Conservation (phyloP, 2,888 invertebrate genomes). For the Heliconius hortense region DNA sequence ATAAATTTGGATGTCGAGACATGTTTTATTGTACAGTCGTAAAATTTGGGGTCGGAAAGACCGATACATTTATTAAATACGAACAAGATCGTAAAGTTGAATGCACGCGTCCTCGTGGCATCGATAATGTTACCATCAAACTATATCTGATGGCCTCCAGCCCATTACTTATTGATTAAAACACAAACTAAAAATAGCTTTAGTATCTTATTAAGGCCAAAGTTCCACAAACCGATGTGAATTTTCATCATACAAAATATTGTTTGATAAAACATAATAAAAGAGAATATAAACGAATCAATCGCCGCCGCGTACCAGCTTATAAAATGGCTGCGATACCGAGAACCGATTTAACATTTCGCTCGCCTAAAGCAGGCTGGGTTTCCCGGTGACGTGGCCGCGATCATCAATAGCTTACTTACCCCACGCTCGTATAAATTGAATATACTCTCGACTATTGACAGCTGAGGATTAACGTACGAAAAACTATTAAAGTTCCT, state of each 20-base stretch:
- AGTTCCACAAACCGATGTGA: background rate
- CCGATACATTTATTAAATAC: slow-evolving; percentile 82
- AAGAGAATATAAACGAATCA: slow-evolving; percentile 14
- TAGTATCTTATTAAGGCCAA: background rate
- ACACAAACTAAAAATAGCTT: slow-evolving; percentile 31
- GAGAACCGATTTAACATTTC: slow-evolving; percentile 65
- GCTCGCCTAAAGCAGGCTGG: slow-evolving; percentile 56
- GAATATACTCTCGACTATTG: slow-evolving; percentile 69
- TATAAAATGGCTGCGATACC: slow-evolving; percentile 63
- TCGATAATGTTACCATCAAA: slow-evolving; percentile 69
- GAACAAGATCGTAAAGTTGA: slow-evolving; percentile 78
- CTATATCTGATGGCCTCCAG: slow-evolving; percentile 60
- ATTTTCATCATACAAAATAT: background rate
- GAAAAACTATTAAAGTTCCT: slow-evolving; percentile 46
- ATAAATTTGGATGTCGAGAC: slow-evolving; percentile 82
- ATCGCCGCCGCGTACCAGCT: slow-evolving; percentile 49
- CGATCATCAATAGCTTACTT: slow-evolving; percentile 59
- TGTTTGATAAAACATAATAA: background rate
- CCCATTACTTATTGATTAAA: slow-evolving; percentile 47
- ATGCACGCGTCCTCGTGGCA: slow-evolving; percentile 75
- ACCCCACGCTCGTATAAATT: slow-evolving; percentile 71
- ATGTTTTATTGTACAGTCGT: slow-evolving; percentile 80
- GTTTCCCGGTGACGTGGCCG: slow-evolving; percentile 64
- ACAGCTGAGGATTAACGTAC: slow-evolving; percentile 55
- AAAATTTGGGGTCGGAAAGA: slow-evolving; percentile 80